Percentiles rank a stretch among this genome's conserved stretches.
These are phyloP conservation scores for Trinorchestia longiramus DNA, from an alignment of 1,140 invertebrate species.

Conservation along the genomic window DNA sequence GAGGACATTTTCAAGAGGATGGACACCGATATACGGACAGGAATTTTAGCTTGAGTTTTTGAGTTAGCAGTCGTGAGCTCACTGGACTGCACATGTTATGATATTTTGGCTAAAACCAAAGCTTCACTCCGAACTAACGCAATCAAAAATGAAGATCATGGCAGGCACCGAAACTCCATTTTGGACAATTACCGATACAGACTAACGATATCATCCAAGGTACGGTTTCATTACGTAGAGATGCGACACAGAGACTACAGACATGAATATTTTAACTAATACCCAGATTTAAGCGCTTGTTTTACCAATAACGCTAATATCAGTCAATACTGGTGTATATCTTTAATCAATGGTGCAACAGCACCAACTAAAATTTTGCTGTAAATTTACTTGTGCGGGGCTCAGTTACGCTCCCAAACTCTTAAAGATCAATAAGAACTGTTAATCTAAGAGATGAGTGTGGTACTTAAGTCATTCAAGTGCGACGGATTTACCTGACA, in stretches of 20 bases:
- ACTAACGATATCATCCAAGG: not conserved
- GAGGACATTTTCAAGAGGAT: too few relatives aligned
- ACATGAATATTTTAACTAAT: not conserved
- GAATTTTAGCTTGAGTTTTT: too few relatives aligned
- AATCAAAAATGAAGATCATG: not conserved
- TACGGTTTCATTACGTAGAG: not conserved
- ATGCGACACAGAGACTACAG: not conserved
- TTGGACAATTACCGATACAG: not conserved
- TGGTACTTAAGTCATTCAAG: not conserved
- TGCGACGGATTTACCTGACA: too few relatives aligned
- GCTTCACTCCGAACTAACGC: not conserved
- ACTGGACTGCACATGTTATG: too few relatives aligned
- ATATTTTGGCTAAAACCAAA: not conserved
- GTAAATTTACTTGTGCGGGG: not conserved
- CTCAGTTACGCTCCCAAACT: not conserved
- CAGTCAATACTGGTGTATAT: not conserved
- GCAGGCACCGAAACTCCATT: not conserved
- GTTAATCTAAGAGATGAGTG: not conserved
- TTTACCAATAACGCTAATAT: not conserved
- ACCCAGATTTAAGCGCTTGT: not conserved
- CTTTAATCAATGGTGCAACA: not conserved
- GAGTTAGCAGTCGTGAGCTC: too few relatives aligned
- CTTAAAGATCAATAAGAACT: not conserved
- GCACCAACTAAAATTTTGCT: not conserved
- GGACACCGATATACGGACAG: too few relatives aligned